Percentiles rank a stretch among this genome's conserved stretches.
Evolutionary conservation across 1,140 invertebrate genomes (phyloP).

Genomic region (Periplaneta americana): DNA sequence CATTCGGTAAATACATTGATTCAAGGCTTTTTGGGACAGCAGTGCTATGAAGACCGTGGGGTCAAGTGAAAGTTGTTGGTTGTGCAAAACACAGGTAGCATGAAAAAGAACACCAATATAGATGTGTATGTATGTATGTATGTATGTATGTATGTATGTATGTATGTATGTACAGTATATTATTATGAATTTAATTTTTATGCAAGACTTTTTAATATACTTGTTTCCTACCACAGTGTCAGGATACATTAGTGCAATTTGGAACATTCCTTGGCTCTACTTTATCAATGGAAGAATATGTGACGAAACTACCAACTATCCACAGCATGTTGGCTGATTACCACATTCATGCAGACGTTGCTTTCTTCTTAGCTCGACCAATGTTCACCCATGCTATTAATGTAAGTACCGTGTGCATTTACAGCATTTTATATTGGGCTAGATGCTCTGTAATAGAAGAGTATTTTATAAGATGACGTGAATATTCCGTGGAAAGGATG

Average conservation of each 20-base stretch:
- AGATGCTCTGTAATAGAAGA: too few species aligned
- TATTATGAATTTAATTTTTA: not conserved
- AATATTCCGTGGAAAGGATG: too few species aligned
- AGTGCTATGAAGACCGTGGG: too few species aligned
- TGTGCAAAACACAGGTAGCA: too few species aligned
- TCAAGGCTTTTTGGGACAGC: too few species aligned
- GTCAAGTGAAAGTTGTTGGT: too few species aligned
- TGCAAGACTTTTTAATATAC: not conserved
- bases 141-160: too few species aligned
- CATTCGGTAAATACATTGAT: too few species aligned
- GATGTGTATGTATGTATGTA: too few species aligned
- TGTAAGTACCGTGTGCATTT: slow-evolving; percentile 60
- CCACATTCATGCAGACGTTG: slow-evolving; percentile 91
- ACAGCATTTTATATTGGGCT: too few species aligned
- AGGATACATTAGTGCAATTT: slow-evolving; percentile 97
- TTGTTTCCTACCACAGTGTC: slow-evolving; percentile 62
- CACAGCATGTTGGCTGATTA: slow-evolving; percentile 87
- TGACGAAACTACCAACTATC: slow-evolving; percentile 81
- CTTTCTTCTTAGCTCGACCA: slow-evolving; percentile 92
- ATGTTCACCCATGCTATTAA: slow-evolving; percentile 86
- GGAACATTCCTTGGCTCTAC: slow-evolving; percentile 92
- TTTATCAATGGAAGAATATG: slow-evolving; percentile 92
- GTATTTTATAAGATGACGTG: too few species aligned
- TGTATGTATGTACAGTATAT: not conserved
- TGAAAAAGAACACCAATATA: too few species aligned